Evolutionary conservation across 2,888 invertebrate species (phyloP), one percentile per base, ranked within the genome.

Genomic region (Julus scanicus): DNA sequence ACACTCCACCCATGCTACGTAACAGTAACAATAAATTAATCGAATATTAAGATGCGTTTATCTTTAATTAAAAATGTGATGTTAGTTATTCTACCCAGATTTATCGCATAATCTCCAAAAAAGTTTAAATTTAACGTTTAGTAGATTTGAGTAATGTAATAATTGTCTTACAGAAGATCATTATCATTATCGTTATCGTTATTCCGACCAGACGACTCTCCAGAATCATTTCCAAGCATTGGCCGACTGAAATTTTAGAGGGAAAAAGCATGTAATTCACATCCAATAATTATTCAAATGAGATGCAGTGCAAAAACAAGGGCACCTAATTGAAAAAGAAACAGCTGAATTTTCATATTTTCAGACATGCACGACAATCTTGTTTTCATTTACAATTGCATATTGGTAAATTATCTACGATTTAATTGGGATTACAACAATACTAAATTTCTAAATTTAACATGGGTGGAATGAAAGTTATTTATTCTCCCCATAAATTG

Each of bases 171-270:
- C 80, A 80, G 37, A 37, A 29, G 37, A 39, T 80, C 80, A 80
- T 80, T 80, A 80, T 80, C 80, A 80, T 80, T 37, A 37, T 44
- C 44, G 44, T 44, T 44, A 13, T 57, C 49, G 17, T 57, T 57
- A 57, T 86, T 86, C n/a, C 86, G 53, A 37, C 86, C 86, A 53
- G 86, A 53, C 53, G 86, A 57, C 63, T 63, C 86, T 86, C 57
- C 86, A 49, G 86, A 86, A 53, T 86, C 86, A 53, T 40, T 57
- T 86, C 86, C 86, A 63, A 86, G 48, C 57, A 57, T 86, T 40
- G 49, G 63, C 49, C 57, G 86, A 57, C 86, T 53, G 57, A 48
- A 85, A 48, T 85, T 44, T 85, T 48, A 85, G 85, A 85, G 49
- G 44, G 11, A 49, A 71, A 85, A 85, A 44, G 49, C 11, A 49